Evolutionary conservation across 2,888 invertebrate genomes (phyloP), one percentile per base, ranked within the genome.

Genomic region (Leucoptera coffeella): DNA sequence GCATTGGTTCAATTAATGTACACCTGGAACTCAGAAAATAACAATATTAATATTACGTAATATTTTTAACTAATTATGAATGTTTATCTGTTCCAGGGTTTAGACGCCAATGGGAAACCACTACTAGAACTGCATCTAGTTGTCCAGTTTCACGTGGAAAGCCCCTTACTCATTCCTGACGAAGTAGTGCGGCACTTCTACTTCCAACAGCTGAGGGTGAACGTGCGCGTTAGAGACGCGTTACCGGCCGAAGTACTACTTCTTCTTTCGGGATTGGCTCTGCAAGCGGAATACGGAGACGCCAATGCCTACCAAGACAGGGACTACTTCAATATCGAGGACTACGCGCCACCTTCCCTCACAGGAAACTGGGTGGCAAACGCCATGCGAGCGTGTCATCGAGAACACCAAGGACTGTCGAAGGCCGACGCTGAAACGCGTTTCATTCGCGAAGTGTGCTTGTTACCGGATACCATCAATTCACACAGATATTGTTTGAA

Each of bases 111-210:
- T 60, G 92, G 92, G 39, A 83, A 86, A 46, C 92, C 93, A 32
- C 80, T 91, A 34, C 75, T 94, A 47, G 86, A 86, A 45, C 77
- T 94, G 55, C 85, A 91, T 65, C 84, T 94, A 55, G 82, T 90
- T 39, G 88, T 94, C 46, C 90, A 93, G 64, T 93, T 89, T 64
- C 93, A 93, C 71, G 86, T 93, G 46, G 92, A 93, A 69, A 89
- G 89, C 50, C 89, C 91, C 33, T 77, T 90, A 42, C 78, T 93
- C 37, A 74, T 93, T 48, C 83, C 89, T 61, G 93, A 95, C 74
- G 91, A 91, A 48, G 80, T 87, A 40, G 90, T 93, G 28, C 77
- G 92, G 31, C 90, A 91, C 55, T 85, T 94, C 50, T 97, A 96
- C 64, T 97, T 93, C 69, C 76, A 91, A 42, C 96, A 97, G 72